phyloP scores from a whole-genome alignment of 2,797 vertebrate species.

The Gymnodraco acuticeps region DNA sequence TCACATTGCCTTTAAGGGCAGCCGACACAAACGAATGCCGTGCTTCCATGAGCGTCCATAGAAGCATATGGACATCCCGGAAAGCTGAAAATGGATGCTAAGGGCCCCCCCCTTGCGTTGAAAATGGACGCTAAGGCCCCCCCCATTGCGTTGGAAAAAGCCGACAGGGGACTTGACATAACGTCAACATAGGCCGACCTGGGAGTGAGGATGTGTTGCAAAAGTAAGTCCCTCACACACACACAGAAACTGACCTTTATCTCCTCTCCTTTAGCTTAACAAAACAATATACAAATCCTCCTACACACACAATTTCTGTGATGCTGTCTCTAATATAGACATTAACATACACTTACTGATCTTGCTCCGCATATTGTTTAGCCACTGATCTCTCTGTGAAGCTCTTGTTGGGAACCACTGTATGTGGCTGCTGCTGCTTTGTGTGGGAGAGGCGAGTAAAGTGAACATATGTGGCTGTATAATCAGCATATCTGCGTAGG shows the following conservation, averaged over 20 bases:
- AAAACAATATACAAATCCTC: slow-evolving; percentile 30
- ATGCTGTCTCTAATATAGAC: slow-evolving; percentile 18
- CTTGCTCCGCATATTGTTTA: slow-evolving; percentile 18
- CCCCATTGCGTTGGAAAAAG: too few species aligned
- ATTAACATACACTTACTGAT: slow-evolving; percentile 6
- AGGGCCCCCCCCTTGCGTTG: too few species aligned
- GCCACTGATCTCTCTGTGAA: slow-evolving; percentile 26
- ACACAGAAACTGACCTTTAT: neutral
- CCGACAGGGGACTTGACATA: too few species aligned
- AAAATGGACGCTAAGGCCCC: too few species aligned
- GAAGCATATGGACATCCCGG: too few species aligned
- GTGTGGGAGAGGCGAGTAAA: slow-evolving; percentile 72
- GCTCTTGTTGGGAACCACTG: slow-evolving; percentile 47
- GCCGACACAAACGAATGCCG: too few species aligned
- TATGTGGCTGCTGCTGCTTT: slow-evolving; percentile 54
- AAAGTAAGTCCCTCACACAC: slow-evolving; percentile 14
- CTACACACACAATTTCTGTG: slow-evolving; percentile 15
- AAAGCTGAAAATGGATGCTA: too few species aligned
- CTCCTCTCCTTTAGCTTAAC: slow-evolving; percentile 6
- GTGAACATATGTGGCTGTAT: slow-evolving; percentile 70
- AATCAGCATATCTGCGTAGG: slow-evolving; percentile 70
- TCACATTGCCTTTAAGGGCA: too few species aligned
- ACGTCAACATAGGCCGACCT: too few species aligned
- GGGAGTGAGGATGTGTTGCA: too few species aligned
- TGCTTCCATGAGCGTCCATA: too few species aligned